These are phyloP conservation scores for Patella depressa DNA, from an alignment of 2,888 invertebrate species.

Conservation along the genomic window DNA sequence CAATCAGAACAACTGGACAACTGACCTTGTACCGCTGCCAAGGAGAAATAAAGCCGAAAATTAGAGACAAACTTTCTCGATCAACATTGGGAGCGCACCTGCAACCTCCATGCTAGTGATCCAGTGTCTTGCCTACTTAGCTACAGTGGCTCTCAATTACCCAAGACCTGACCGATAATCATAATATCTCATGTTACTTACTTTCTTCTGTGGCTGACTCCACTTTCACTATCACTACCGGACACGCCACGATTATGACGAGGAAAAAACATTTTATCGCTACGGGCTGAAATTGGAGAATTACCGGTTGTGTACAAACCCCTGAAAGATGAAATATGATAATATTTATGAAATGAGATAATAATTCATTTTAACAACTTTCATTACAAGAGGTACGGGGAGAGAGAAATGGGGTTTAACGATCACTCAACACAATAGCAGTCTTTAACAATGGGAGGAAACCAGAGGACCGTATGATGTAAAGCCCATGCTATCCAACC, in stretches of 20 bases:
- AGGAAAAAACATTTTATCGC: slow-evolving; percentile 61
- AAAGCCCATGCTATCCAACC: too few species aligned
- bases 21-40: too few species aligned
- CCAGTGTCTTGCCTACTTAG: too few species aligned
- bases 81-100: too few species aligned
- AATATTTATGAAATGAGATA: background rate
- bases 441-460: too few species aligned
- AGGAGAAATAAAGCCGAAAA: too few species aligned
- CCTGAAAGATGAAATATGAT: slow-evolving; percentile 40
- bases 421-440: background rate
- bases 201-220: slow-evolving; percentile 57
- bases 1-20: too few species aligned
- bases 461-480: too few species aligned
- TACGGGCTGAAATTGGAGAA: slow-evolving; percentile 65
- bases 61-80: too few species aligned
- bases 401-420: too few species aligned
- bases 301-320: slow-evolving; percentile 68
- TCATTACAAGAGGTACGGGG: too few species aligned
- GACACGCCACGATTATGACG: slow-evolving; percentile 40
- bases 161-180: background rate
- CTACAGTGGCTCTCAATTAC: background rate
- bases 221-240: slow-evolving; percentile 64
- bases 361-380: background rate
- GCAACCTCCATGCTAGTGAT: too few species aligned
- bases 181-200: slow-evolving; percentile 30